Evolutionary conservation across 2,888 invertebrate genomes (phyloP), one percentile per base, ranked within the genome.

Genomic region (Campaea margaritaria): DNA sequence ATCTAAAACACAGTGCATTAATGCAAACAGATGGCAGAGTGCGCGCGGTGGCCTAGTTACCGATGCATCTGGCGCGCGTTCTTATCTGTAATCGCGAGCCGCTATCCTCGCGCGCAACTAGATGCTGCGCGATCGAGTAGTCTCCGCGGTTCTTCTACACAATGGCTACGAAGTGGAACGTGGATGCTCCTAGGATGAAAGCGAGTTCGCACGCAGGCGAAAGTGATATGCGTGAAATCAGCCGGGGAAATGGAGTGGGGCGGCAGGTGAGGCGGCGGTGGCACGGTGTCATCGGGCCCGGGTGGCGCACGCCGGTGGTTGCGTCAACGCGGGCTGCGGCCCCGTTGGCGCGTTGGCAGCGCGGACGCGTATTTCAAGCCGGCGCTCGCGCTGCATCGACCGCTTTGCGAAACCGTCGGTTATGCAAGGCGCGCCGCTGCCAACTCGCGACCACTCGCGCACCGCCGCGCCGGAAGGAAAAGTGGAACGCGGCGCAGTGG

Each of bases 401-500:
- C 84, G 86, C 86, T 92, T 92, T 92, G 91, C 92, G 92, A 91
- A 91, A 92, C 87, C 85, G 83, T 78, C 81, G 85, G 91, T 92
- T 91, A 91, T 91, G 91, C 91, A 91, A 91, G 91, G 87, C 86
- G 85, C 79, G 87, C 85, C 87, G 89, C 86, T 92, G 92, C 92
- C 92, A 91, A 91, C 89, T 89, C 89, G 90, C 85, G 78, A 75
- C 83, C 78, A 81, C 79, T 81, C 85, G 82, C 78, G 80, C 83
- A 76, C 79, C 81, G 81, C 87, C 31, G 31, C 89, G 91, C 87
- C 91, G 92, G 91, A 91, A 91, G 91, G 90, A 91, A 91, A 91
- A 92, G 91, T 92, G 89, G 92, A 92, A 90, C 91, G 89, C 84
- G 83, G 74, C 88, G 89, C 91, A 91, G 90, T 91, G 91, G 86